A percentile compares a stretch with the other conserved stretches of the same genome.
Conservation (phyloP, 53 echinoderm and acorn worm genomes). For the Paelopatides confundens region DNA sequence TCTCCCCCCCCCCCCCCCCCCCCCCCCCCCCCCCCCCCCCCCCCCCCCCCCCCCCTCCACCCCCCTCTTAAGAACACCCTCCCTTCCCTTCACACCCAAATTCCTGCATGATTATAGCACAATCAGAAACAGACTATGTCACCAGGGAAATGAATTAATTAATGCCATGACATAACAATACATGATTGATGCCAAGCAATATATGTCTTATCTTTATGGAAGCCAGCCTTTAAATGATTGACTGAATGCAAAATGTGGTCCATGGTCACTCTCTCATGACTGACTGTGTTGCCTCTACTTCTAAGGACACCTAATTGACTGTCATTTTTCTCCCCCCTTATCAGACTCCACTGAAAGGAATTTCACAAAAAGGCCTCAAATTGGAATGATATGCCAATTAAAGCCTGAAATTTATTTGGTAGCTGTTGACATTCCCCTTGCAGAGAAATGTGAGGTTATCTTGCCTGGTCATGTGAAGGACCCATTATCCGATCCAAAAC, state of each 20-base stretch:
- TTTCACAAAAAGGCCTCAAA: not conserved
- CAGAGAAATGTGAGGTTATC: slow-evolving; percentile 13
- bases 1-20: not conserved
- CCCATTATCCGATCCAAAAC: not conserved
- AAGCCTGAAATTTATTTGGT: slow-evolving; percentile 8
- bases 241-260: not conserved
- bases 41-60: no score
- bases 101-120: not conserved
- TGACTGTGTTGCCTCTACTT: no score
- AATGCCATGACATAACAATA: no score
- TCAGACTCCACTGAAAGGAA: not conserved
- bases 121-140: no score
- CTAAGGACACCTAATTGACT: no score
- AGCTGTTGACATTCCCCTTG: slow-evolving; percentile 26
- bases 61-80: no score
- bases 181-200: not conserved
- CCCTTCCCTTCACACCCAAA: not conserved
- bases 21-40: not conserved
- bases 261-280: no score
- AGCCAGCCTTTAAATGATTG: no score
- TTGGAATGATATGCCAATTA: slow-evolving; percentile 12
- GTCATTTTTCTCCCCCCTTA: no score
- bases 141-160: no score
- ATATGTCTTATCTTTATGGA: not conserved
- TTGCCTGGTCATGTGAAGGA: not conserved